Evolutionary conservation across 1,140 invertebrate genomes (phyloP), one percentile per base, ranked within the genome.

Genomic region (Drosophila aff.): DNA sequence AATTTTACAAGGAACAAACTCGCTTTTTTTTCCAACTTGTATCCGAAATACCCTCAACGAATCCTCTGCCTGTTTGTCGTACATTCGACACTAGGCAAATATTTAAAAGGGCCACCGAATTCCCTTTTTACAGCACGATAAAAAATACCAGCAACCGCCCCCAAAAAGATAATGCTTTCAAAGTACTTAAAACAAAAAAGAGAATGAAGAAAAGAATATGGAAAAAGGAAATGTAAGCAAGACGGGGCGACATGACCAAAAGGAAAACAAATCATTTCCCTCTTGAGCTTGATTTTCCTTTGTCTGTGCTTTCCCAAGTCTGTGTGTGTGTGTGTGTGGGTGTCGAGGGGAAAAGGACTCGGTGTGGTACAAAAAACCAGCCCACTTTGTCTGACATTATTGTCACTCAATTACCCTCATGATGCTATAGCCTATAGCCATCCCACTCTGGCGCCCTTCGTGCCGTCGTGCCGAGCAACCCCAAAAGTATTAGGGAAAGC

Each of bases 371-470:
- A 60, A 76, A 77, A 76, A 72, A 57, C 85, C 72, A 63, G 76
- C 80, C 85, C 82, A 90, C 86, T 90, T 89, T 91, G 86, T 91
- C 82, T 82, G 89, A 89, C 84, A 92, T 92, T 92, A 91, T 86
- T 85, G 86, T 89, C 91, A 91, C 91, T 91, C 91, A 92, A 92
- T 92, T 92, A 92, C 91, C 91, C 91, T 92, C 78, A 92, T 92
- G 82, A 90, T 83, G 76, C 81, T 59, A 47, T 73, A 43, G 60
- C 77, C 53, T 65, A 57, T 43, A 52, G 55, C 53, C 43, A 47
- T 89, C 84, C 64, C 62, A 66, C 44, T 74, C 53, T 41, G 64
- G 23, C 72, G 18, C 63, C 50, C 61, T 52, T 58, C 46, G 31
- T 21, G 44, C 33, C 44, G 28, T 49, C 40, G 28, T 50, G 10